phyloP scores from a whole-genome alignment of 2,113 vertebrate genomes.

The Anolis sagrei region DNA sequence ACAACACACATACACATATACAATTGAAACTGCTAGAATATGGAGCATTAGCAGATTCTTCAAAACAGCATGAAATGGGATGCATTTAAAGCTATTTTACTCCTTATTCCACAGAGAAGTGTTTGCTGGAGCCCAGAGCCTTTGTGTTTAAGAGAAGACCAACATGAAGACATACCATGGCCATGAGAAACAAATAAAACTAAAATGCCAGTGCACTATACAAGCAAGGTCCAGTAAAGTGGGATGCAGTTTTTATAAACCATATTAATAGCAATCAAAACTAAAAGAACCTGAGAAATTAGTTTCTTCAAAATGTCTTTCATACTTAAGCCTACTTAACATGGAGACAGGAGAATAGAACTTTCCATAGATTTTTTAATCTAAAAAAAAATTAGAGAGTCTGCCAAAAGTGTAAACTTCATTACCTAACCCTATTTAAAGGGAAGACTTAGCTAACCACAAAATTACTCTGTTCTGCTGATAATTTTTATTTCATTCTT shows the following conservation, averaged over 20 bases:
- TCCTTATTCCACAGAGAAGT: not conserved
- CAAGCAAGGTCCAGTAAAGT: not conserved
- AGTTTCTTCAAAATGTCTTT: not conserved
- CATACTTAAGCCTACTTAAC: not conserved
- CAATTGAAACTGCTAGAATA: no score
- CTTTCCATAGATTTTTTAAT: not conserved
- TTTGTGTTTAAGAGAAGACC: not conserved
- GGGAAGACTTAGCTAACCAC: conserved; percentile 29
- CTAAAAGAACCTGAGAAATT: not conserved
- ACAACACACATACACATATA: no score
- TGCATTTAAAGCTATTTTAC: no score
- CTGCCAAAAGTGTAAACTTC: not conserved
- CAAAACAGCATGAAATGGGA: no score
- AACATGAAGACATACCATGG: not conserved
- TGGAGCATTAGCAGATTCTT: no score
- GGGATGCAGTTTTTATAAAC: not conserved
- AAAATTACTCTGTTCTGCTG: conserved; percentile 21
- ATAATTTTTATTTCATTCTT: not conserved
- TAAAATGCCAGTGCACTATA: not conserved
- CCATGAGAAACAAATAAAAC: not conserved
- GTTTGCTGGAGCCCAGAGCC: not conserved
- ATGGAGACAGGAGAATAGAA: not conserved
- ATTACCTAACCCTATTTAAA: conserved; percentile 29
- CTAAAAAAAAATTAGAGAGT: no score
- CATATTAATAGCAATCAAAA: not conserved